Percentiles rank a stretch among this genome's conserved stretches.
Evolutionary conservation across 2,888 invertebrate species (phyloP).

Genomic region (Podotricha telesiphe): DNA sequence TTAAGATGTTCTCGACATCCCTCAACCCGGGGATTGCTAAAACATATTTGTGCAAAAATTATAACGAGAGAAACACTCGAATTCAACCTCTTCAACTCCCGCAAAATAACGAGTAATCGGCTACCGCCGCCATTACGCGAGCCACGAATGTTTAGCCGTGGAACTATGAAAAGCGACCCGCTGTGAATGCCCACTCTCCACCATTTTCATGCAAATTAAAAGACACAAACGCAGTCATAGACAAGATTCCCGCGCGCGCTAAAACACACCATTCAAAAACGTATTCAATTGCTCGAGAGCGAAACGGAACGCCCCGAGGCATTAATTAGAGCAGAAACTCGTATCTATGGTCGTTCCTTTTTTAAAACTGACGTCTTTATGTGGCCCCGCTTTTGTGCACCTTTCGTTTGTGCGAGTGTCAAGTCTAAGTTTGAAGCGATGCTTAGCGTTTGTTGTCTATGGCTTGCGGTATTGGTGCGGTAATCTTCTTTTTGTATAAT

Average conservation of each 20-base stretch:
- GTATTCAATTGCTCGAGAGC: slow-evolving; percentile 76
- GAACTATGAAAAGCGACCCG: slow-evolving; percentile 65
- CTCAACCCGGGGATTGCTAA: slow-evolving; percentile 61
- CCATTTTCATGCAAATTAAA: slow-evolving; percentile 83
- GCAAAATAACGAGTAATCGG: slow-evolving; percentile 70
- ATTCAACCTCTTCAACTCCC: slow-evolving; percentile 53
- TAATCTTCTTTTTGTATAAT: slow-evolving; percentile 36
- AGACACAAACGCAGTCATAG: slow-evolving; percentile 75
- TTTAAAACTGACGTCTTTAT: slow-evolving; percentile 80
- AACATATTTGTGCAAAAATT: slow-evolving; percentile 78
- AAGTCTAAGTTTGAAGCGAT: slow-evolving; percentile 63
- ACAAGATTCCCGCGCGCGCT: slow-evolving; percentile 71
- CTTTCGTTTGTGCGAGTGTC: slow-evolving; percentile 70
- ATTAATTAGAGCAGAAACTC: slow-evolving; percentile 82
- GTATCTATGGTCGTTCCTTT: slow-evolving; percentile 76
- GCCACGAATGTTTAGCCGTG: slow-evolving; percentile 62
- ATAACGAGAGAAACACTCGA: slow-evolving; percentile 72
- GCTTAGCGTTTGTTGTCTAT: slow-evolving; percentile 37
- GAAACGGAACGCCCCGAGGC: slow-evolving; percentile 80
- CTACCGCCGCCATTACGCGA: slow-evolving; percentile 55
- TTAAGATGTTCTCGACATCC: slow-evolving; percentile 60
- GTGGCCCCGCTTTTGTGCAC: slow-evolving; percentile 69
- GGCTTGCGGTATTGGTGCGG: slow-evolving; percentile 51
- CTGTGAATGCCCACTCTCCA: slow-evolving; percentile 69
- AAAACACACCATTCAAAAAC: slow-evolving; percentile 78